These are phyloP conservation scores for Oryctolagus cuniculus DNA, from an alignment of 2,113 vertebrate species.

Conservation along the genomic window DNA sequence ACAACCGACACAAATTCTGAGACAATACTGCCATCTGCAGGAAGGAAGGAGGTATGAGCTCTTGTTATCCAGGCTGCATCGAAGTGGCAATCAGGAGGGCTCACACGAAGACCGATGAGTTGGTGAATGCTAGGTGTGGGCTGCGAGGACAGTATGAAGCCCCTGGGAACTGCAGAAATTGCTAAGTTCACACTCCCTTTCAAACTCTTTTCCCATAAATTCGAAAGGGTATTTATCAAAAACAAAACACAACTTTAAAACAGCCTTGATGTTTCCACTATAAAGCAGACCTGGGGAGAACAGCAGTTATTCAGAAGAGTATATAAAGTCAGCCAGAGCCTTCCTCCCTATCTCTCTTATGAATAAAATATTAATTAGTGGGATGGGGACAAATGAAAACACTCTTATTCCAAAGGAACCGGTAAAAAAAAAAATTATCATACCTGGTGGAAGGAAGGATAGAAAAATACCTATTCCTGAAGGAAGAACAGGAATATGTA, in stretches of 20 bases:
- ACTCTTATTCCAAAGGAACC: background rate
- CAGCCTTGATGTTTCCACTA: background rate
- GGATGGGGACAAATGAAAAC: background rate
- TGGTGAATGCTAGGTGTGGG: too few species aligned
- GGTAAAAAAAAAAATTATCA: background rate
- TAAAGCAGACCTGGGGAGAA: background rate
- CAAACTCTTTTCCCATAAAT: background rate
- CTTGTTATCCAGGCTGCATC: background rate
- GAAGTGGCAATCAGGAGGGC: background rate
- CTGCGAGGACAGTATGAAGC: accelerated
- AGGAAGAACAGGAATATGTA: background rate
- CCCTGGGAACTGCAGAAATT: background rate
- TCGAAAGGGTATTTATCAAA: background rate
- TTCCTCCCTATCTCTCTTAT: background rate
- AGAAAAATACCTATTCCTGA: background rate
- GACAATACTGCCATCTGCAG: conserved; percentile 35
- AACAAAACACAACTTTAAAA: background rate
- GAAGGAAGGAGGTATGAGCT: background rate
- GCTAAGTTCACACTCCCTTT: background rate
- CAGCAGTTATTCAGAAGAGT: background rate
- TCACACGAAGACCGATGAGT: background rate
- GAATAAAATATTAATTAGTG: background rate
- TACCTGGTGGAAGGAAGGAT: background rate
- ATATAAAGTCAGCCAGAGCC: background rate
- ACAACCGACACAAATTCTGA: background rate